These are phyloP conservation scores for Gavia stellata DNA, from an alignment of 2,113 vertebrate species.

Conservation along the genomic window DNA sequence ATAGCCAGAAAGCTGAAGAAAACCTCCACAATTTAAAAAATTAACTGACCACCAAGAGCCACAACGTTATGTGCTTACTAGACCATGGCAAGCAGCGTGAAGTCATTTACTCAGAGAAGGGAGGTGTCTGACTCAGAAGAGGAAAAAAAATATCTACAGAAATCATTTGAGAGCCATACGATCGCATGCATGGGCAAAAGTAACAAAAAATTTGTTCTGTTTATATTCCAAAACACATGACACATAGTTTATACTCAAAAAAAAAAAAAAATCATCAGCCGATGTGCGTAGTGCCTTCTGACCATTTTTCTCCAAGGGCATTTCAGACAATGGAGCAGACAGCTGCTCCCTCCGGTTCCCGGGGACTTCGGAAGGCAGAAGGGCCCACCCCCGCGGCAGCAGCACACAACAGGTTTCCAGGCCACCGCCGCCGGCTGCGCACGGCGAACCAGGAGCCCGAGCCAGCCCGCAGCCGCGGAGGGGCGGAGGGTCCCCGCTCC, in stretches of 20 bases:
- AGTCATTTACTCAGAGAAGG: not conserved
- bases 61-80: not conserved
- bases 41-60: not conserved
- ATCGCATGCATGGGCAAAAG: accelerated
- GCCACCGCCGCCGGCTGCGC: not conserved
- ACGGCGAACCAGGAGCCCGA: too few relatives aligned
- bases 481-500: too few relatives aligned
- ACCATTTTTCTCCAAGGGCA: not conserved
- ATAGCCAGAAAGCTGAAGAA: not conserved
- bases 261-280: accelerated
- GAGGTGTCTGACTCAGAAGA: not conserved
- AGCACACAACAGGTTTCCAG: not conserved
- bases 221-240: not conserved
- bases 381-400: not conserved
- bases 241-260: accelerated
- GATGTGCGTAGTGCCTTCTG: not conserved
- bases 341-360: not conserved
- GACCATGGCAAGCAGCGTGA: not conserved
- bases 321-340: not conserved
- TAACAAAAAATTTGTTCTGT: accelerated
- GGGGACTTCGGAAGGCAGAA: accelerated
- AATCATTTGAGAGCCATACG: not conserved
- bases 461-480: not conserved
- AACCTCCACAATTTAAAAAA: not conserved
- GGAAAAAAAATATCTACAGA: not conserved